Evolutionary conservation across 2,888 invertebrate genomes (phyloP).

Genomic region (Heteromyza rotundicornis): DNA sequence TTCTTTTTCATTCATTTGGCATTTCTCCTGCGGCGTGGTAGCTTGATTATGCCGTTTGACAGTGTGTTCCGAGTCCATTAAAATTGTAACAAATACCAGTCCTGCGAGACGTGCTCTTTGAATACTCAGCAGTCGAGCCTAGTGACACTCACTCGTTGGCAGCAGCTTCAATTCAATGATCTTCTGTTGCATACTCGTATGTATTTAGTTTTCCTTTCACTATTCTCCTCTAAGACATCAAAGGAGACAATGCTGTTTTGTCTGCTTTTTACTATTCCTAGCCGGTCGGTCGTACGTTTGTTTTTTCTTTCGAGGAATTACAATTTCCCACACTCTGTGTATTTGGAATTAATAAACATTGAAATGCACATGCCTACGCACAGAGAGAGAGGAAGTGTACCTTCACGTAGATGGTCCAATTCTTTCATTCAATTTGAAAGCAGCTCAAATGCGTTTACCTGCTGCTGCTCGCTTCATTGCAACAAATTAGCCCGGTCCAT

Average conservation of each 20-base stretch:
- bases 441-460: no score
- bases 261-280: slow-evolving; percentile 21
- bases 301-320: slow-evolving; percentile 30
- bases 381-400: neutral
- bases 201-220: neutral
- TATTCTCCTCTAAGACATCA: neutral
- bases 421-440: neutral
- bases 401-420: neutral
- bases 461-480: slow-evolving; percentile 36
- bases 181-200: neutral
- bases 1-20: slow-evolving; percentile 39
- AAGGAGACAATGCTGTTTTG: slow-evolving; percentile 38
- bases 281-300: neutral
- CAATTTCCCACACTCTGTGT: slow-evolving; percentile 46
- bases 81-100: slow-evolving; percentile 40
- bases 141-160: neutral
- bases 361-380: neutral
- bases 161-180: neutral
- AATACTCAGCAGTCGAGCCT: neutral
- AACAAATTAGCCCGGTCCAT: slow-evolving; percentile 46
- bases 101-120: neutral
- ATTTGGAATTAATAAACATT: neutral
- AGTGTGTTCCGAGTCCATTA: slow-evolving; percentile 38
- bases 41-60: no score
- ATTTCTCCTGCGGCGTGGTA: slow-evolving; percentile 32